Conservation (phyloP, 2,888 invertebrate species). For the Muscina levida region DNA sequence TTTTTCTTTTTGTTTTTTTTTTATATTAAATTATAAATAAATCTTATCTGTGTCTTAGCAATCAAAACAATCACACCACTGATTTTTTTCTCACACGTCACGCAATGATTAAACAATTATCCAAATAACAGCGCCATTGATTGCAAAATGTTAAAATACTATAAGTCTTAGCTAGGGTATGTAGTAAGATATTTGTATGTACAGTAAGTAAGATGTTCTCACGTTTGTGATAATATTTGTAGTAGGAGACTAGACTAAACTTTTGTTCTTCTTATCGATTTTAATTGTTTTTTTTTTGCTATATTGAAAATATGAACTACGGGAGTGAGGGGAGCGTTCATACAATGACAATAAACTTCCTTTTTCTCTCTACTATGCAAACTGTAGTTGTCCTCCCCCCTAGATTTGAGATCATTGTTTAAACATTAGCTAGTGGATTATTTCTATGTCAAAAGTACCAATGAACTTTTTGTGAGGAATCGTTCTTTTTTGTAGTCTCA, state of each 20-base stretch:
- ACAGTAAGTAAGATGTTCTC: constrained; percentile 45
- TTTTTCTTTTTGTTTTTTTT: constrained; percentile 1
- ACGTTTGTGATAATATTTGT: constrained; percentile 35
- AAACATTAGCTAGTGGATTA: constrained; percentile 13
- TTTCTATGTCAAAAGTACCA: neutral
- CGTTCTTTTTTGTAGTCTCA: neutral
- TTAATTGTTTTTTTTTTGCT: constrained; percentile 9
- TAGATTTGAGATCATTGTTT: constrained; percentile 39
- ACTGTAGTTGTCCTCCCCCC: constrained; percentile 22
- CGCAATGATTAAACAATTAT: constrained; percentile 54
- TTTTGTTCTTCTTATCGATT: constrained; percentile 1
- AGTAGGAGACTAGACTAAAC: neutral
- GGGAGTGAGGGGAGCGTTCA: neutral
- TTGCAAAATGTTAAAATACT: constrained; percentile 33
- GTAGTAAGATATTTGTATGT: constrained; percentile 12
- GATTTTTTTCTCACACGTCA: constrained; percentile 45
- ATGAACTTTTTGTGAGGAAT: neutral
- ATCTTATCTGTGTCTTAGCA: constrained; percentile 8
- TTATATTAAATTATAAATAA: no score
- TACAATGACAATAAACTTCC: constrained; percentile 51
- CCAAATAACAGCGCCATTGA: constrained; percentile 31
- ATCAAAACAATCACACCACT: constrained; percentile 29
- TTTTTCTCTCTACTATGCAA: constrained; percentile 36
- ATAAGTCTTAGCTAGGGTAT: neutral
- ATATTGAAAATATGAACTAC: constrained; percentile 27